These are phyloP conservation scores for Paramormyrops kingsleyae DNA, from an alignment of 2,113 vertebrate species.

Conservation along the genomic window DNA sequence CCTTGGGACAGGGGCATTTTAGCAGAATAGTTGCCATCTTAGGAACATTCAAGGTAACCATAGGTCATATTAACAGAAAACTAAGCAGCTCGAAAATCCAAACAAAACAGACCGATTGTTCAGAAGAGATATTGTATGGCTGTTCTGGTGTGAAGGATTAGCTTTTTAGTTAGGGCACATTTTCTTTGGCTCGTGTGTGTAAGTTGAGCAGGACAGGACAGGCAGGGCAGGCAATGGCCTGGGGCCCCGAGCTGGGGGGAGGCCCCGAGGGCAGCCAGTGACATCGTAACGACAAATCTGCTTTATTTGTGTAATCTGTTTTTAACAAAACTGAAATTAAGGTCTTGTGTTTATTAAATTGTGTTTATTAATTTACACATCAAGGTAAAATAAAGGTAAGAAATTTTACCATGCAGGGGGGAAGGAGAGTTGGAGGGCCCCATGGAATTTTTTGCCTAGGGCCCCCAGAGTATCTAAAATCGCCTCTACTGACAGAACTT, in stretches of 20 bases:
- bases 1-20: not conserved
- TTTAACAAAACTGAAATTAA: not conserved
- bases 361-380: not conserved
- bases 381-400: not conserved
- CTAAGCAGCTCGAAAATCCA: not conserved
- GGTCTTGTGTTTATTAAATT: not conserved
- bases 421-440: not conserved
- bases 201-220: not conserved
- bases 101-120: not conserved
- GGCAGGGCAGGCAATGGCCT: not conserved
- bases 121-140: not conserved
- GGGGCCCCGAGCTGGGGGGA: not conserved
- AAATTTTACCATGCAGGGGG: not conserved
- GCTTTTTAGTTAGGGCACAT: not conserved
- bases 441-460: not conserved
- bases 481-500: slow-evolving; percentile 24
- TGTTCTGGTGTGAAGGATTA: not conserved
- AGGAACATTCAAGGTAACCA: not conserved
- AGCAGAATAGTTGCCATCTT: not conserved
- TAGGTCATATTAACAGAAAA: not conserved
- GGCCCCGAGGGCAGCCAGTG: not conserved
- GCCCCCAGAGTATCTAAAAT: not conserved
- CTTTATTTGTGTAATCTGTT: not conserved
- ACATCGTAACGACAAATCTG: not conserved
- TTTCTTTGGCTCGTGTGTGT: not conserved